phyloP scores from a whole-genome alignment of 2,113 vertebrate species.

The Paradoxurus hermaphroditus region DNA sequence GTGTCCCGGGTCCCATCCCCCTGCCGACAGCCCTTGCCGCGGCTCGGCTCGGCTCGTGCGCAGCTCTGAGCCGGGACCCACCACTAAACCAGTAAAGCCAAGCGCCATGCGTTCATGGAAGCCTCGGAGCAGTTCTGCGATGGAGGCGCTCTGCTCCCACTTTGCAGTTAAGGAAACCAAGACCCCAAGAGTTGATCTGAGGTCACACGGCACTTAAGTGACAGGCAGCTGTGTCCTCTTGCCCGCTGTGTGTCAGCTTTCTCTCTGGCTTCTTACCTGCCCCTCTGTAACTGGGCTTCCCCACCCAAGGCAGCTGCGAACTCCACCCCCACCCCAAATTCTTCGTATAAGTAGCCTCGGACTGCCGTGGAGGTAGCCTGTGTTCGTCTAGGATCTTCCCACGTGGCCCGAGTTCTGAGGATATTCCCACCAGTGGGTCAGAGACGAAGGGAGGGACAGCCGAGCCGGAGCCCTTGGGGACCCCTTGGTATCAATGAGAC shows the following conservation, averaged over 20 bases:
- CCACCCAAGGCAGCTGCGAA: no score
- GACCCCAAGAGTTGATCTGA: neutral
- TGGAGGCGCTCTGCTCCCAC: neutral
- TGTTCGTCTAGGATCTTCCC: neutral
- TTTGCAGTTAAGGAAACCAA: neutral
- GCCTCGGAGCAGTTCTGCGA: neutral
- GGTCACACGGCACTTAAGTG: neutral
- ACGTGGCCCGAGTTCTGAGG: neutral
- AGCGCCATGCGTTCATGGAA: neutral
- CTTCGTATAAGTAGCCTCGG: neutral
- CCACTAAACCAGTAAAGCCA: neutral
- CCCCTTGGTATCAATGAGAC: neutral
- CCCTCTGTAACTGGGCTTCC: neutral
- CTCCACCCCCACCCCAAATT: neutral
- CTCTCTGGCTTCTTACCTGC: neutral
- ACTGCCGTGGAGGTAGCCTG: neutral
- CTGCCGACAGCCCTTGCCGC: fast-evolving
- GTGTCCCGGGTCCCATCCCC: neutral
- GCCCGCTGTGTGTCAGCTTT: no score
- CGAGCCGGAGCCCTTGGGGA: neutral
- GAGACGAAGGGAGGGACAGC: neutral
- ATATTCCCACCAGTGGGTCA: neutral
- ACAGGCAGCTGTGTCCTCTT: neutral
- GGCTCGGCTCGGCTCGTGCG: fast-evolving
- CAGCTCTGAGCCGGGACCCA: neutral